Evolutionary conservation across 2,888 invertebrate genomes (phyloP).

Genomic region (Andrena marginata): DNA sequence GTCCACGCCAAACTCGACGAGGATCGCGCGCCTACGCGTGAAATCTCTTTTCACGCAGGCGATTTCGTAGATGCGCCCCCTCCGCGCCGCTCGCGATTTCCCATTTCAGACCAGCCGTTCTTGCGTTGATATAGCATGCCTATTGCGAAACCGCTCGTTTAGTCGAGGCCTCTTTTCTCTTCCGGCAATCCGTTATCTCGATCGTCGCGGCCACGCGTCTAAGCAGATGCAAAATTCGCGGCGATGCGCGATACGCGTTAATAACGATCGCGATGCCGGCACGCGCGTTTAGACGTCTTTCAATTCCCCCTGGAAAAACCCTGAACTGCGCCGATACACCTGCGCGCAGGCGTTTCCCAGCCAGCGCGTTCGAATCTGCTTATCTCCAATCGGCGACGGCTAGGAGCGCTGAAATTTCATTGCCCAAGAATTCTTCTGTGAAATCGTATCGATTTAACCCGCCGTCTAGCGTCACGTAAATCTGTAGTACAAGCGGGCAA

Average conservation of each 20-base stretch:
- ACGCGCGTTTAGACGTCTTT: neutral
- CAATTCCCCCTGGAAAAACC: slow-evolving; percentile 9
- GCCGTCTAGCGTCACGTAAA: neutral
- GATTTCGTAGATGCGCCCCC: slow-evolving; percentile 25
- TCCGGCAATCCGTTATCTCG: slow-evolving; percentile 49
- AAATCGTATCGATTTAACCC: neutral
- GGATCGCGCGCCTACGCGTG: neutral
- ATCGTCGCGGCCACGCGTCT: slow-evolving; percentile 8
- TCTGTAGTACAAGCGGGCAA: neutral
- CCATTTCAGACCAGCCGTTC: slow-evolving; percentile 40
- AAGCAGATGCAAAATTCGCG: slow-evolving; percentile 23
- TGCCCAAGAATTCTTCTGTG: neutral
- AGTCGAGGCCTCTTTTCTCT: slow-evolving; percentile 45
- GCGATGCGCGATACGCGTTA: neutral
- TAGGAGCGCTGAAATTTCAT: neutral
- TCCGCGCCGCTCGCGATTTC: slow-evolving; percentile 44
- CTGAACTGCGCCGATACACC: neutral
- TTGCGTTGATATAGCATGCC: slow-evolving; percentile 25
- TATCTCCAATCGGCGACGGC: neutral
- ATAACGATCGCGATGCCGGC: slow-evolving; percentile 17
- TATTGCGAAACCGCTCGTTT: slow-evolving; percentile 45
- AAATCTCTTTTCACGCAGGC: neutral
- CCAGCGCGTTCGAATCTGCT: neutral
- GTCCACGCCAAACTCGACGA: too few species aligned
- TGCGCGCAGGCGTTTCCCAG: neutral